Conservation (phyloP, 2,888 invertebrate genomes). For the Drosophila picticornis region DNA sequence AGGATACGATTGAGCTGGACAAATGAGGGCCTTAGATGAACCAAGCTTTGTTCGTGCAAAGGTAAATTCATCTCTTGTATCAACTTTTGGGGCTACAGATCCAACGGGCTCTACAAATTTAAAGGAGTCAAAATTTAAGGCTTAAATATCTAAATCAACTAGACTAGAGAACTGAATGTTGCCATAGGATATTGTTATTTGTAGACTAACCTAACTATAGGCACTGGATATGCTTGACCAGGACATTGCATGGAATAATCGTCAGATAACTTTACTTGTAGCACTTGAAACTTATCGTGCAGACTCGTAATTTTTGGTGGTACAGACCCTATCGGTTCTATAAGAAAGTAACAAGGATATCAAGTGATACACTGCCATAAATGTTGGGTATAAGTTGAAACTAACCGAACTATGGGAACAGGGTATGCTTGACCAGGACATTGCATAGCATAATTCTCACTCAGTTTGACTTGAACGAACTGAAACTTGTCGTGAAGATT, state of each 20-base stretch:
- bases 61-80: slow-evolving; percentile 87
- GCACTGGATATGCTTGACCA: slow-evolving; percentile 91
- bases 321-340: slow-evolving; percentile 86
- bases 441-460: slow-evolving; percentile 87
- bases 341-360: neutral
- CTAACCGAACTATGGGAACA: slow-evolving; percentile 89
- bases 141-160: neutral
- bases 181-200: neutral
- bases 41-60: slow-evolving; percentile 76
- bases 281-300: slow-evolving; percentile 84
- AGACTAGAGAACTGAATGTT: slow-evolving; percentile 49
- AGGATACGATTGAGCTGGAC: slow-evolving; percentile 88
- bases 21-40: slow-evolving; percentile 87
- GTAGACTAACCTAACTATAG: slow-evolving; percentile 77
- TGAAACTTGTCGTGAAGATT: slow-evolving; percentile 86
- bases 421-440: slow-evolving; percentile 93
- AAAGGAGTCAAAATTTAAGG: neutral
- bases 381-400: slow-evolving; percentile 8
- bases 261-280: slow-evolving; percentile 85
- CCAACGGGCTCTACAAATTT: slow-evolving; percentile 85
- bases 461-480: slow-evolving; percentile 85
- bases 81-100: slow-evolving; percentile 88
- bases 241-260: slow-evolving; percentile 90
- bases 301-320: slow-evolving; percentile 87
- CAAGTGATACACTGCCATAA: neutral